Evolutionary conservation across 2,888 invertebrate species (phyloP), one percentile per base, ranked within the genome.

Genomic region (Automeris io): DNA sequence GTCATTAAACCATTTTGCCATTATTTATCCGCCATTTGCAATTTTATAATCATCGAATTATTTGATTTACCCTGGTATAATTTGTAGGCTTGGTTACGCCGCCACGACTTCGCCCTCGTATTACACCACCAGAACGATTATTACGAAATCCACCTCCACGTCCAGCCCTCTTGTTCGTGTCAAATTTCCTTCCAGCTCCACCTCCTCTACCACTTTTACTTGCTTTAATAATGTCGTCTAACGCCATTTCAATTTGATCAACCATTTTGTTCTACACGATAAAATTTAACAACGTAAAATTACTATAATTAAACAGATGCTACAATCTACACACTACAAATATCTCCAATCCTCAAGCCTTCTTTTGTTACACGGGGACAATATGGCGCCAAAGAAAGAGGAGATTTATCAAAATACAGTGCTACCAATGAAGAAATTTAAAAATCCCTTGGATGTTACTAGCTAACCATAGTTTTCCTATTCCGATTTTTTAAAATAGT

Each of bases 191-290:
- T 70, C 81, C 88, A 61, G 78, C 88, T 57, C 82, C 86, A 26
- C 88, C 82, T 33, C 89, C 87, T 50, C 91, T 88, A 49, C 92
- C 89, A 45, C 89, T 88, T 82, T 92, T 95, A 58, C 90, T 93
- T 66, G 92, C 92, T 87, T 95, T 97, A 62, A 98, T 98, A 45
- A 98, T 97, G 58, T 98, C 98, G 76, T 98, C 98, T 56, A 98
- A 90, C 68, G 97, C 97, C 95, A 98, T 95, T 82, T 98, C 98
- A 79, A 98, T 95, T 89, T 95, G 96, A 70, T 96, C 95, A 62
- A 93, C 93, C 96, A 96, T 96, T 80, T 88, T 92, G 56, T 16
- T 16, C 19, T 3, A n/a, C 3, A 12, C 16, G 12, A 4, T 29
- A 2, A 3, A 34, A 13, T 34, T 9, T 16, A 13, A 13, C 13